phyloP scores from a whole-genome alignment of 2,797 vertebrate genomes.

The Ambastaia sidthimunki region DNA sequence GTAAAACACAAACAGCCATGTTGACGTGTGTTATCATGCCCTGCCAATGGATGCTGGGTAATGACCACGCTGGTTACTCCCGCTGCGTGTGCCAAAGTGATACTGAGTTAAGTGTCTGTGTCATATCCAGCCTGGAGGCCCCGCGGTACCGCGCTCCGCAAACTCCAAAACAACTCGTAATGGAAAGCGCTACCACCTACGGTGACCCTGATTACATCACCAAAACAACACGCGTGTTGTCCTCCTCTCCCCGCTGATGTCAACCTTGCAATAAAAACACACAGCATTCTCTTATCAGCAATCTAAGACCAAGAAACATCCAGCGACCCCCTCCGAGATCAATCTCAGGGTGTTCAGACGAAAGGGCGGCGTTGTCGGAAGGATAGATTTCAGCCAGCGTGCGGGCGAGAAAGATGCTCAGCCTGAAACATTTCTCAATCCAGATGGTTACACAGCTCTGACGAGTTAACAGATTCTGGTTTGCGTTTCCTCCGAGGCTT shows the following conservation, averaged over 20 bases:
- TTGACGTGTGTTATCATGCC: conserved; percentile 44
- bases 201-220: conserved; percentile 51
- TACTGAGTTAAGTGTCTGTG: conserved; percentile 53
- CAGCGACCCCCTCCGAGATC: conserved; percentile 26
- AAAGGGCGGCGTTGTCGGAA: conserved; percentile 6
- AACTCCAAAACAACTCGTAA: conserved; percentile 67
- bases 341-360: conserved; percentile 32
- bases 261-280: conserved; percentile 34
- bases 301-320: conserved; percentile 46
- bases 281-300: conserved; percentile 31
- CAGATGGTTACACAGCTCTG: conserved; percentile 23
- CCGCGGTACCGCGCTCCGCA: conserved; percentile 41
- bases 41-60: conserved; percentile 41
- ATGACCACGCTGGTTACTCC: conserved; percentile 32
- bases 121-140: conserved; percentile 36
- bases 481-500: conserved; percentile 38
- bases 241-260: conserved; percentile 37
- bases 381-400: background rate
- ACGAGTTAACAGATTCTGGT: conserved; percentile 27
- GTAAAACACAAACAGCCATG: background rate
- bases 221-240: conserved; percentile 36
- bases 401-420: conserved; percentile 19
- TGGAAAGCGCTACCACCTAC: conserved; percentile 62
- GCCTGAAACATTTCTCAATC: conserved; percentile 11
- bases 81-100: conserved; percentile 34